phyloP scores from a whole-genome alignment of 2,888 invertebrate species.

The Polydrusus cervinus region DNA sequence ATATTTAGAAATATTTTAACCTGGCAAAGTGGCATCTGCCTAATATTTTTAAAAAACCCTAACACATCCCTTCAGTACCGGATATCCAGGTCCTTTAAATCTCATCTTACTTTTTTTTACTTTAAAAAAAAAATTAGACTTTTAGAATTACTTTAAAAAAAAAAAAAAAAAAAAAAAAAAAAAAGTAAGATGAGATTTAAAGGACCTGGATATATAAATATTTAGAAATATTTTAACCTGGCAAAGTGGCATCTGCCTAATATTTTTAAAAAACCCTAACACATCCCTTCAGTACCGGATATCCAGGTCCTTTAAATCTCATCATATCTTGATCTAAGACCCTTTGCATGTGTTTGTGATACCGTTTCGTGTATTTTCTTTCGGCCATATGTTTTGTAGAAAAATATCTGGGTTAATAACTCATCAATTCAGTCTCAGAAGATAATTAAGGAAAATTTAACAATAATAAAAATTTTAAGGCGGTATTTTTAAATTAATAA shows the following conservation, averaged over 20 bases:
- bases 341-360: constrained; percentile 33
- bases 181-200: constrained; percentile 41
- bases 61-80: constrained; percentile 32
- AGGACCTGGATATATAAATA: constrained; percentile 53
- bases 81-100: constrained; percentile 52
- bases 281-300: constrained; percentile 42
- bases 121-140: too few species aligned
- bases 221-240: constrained; percentile 20
- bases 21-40: constrained; percentile 29
- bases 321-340: constrained; percentile 33
- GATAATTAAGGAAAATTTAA: background rate
- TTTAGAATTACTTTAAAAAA: too few species aligned
- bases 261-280: constrained; percentile 12
- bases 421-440: background rate
- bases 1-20: constrained; percentile 21
- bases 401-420: background rate
- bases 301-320: constrained; percentile 51
- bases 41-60: constrained; percentile 20
- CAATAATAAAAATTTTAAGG: background rate
- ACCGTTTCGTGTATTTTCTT: constrained; percentile 21
- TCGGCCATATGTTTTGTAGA: constrained; percentile 3
- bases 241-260: constrained; percentile 30
- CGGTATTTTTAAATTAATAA: too few species aligned
- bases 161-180: too few species aligned
- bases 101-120: constrained; percentile 35